phyloP scores from a whole-genome alignment of 2,113 vertebrate genomes.

The Archilochus colubris region DNA sequence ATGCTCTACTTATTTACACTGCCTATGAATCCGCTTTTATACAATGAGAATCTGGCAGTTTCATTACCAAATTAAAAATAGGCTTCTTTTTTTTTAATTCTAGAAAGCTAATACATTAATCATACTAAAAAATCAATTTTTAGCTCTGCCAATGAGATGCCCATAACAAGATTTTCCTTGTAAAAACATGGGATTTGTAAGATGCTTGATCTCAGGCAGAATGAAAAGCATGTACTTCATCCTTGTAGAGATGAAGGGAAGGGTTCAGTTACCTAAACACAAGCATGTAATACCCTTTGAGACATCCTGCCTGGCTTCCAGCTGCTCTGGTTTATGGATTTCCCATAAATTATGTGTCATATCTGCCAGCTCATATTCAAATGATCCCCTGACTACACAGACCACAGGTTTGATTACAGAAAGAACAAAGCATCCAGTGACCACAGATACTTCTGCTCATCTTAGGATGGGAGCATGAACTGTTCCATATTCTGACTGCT shows the following conservation, averaged over 20 bases:
- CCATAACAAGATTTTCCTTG: neutral
- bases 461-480: neutral
- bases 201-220: slow-evolving; percentile 20
- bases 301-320: neutral
- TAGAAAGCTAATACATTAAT: neutral
- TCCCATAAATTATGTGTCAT: neutral
- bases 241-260: slow-evolving; percentile 19
- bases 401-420: neutral
- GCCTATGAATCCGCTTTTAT: neutral
- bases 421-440: neutral
- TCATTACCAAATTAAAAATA: neutral
- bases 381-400: neutral
- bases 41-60: neutral
- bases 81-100: neutral
- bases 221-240: neutral
- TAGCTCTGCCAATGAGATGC: neutral
- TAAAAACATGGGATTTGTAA: slow-evolving; percentile 28
- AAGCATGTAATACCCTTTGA: neutral
- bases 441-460: neutral
- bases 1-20: neutral
- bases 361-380: neutral
- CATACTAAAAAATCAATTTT: neutral
- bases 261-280: slow-evolving; percentile 11
- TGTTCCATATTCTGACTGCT: neutral
- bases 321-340: neutral